Percentiles rank a stretch among this genome's conserved stretches.
Conservation (phyloP, 92 coral and sea anemone species). For the Epizoanthus ramosus region DNA sequence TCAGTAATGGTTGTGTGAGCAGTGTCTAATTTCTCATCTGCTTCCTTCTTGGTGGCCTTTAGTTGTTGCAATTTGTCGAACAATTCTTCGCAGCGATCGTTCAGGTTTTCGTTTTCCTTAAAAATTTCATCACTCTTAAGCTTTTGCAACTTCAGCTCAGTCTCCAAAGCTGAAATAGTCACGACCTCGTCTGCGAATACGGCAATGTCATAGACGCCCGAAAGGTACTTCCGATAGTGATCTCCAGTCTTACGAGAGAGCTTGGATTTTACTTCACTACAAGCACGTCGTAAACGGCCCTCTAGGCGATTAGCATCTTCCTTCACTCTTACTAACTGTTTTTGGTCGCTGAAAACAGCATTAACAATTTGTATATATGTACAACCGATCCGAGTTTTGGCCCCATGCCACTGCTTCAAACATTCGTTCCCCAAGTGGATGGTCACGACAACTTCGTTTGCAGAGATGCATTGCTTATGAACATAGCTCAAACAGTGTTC, state of each 20-base stretch:
- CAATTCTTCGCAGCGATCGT: conserved; percentile 46
- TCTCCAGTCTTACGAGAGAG: conserved; percentile 46
- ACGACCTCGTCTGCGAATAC: conserved; percentile 23
- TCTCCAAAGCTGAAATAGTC: conserved; percentile 21
- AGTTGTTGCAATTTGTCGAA: conserved; percentile 22
- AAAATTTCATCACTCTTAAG: conserved; percentile 17
- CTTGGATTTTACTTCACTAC: conserved; percentile 13
- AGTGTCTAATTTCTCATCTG: conserved; percentile 15
- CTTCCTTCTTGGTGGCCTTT: conserved; percentile 31
- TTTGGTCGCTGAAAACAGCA: conserved; percentile 5
- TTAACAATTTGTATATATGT: conserved; percentile 41
- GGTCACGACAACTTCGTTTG: conserved; percentile 31
- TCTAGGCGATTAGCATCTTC: conserved; percentile 5
- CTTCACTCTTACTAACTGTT: conserved; percentile 23
- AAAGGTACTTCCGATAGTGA: conserved; percentile 24
- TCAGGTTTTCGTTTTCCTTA: conserved; percentile 27
- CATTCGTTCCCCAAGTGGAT: conserved; percentile 34
- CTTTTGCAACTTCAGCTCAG: conserved; percentile 9
- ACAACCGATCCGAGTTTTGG: conserved; percentile 14
- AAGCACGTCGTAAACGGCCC: conserved; percentile 38
- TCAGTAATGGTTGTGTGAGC: conserved; percentile 20
- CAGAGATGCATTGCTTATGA: conserved; percentile 26
- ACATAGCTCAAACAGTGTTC: conserved; percentile 40
- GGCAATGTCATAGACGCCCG: conserved; percentile 24
- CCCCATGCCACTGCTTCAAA: conserved; percentile 40